phyloP scores from a whole-genome alignment of 2,113 vertebrate species.

The Zosterops pallidus region DNA sequence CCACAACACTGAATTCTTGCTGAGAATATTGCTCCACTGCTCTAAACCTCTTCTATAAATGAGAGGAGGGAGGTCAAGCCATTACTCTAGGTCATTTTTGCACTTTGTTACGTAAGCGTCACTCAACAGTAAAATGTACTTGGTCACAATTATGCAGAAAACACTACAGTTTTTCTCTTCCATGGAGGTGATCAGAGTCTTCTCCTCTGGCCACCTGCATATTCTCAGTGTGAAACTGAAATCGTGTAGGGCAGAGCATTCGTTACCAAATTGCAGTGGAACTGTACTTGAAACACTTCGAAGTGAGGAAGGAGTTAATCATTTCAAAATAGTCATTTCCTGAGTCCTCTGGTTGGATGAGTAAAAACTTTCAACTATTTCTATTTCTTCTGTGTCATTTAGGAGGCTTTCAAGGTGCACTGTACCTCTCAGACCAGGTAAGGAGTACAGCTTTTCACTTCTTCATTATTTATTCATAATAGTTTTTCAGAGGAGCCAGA shows the following conservation, averaged over 20 bases:
- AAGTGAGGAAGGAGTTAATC: slow-evolving; percentile 63
- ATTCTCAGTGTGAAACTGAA: slow-evolving; percentile 1
- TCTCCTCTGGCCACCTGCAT: background rate
- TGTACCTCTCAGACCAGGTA: slow-evolving; percentile 49
- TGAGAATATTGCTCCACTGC: background rate
- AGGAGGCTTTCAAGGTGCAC: slow-evolving; percentile 45
- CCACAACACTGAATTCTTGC: background rate
- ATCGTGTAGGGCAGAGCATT: background rate
- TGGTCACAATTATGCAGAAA: background rate
- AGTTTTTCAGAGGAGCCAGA: background rate
- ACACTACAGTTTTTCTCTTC: background rate
- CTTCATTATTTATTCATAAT: background rate
- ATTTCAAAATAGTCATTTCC: slow-evolving; percentile 66
- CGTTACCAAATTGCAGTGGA: background rate
- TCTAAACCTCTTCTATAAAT: background rate
- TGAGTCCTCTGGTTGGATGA: slow-evolving; percentile 47
- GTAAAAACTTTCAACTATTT: slow-evolving; percentile 47
- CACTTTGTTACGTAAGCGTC: background rate
- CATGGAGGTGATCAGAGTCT: background rate
- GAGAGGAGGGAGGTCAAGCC: background rate
- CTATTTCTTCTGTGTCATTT: slow-evolving; percentile 31
- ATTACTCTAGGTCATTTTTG: background rate
- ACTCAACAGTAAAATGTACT: background rate
- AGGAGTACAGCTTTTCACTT: slow-evolving; percentile 47
- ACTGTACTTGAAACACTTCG: background rate